Evolutionary conservation across 2,113 vertebrate species (phyloP).

Genomic region (Indri indri): DNA sequence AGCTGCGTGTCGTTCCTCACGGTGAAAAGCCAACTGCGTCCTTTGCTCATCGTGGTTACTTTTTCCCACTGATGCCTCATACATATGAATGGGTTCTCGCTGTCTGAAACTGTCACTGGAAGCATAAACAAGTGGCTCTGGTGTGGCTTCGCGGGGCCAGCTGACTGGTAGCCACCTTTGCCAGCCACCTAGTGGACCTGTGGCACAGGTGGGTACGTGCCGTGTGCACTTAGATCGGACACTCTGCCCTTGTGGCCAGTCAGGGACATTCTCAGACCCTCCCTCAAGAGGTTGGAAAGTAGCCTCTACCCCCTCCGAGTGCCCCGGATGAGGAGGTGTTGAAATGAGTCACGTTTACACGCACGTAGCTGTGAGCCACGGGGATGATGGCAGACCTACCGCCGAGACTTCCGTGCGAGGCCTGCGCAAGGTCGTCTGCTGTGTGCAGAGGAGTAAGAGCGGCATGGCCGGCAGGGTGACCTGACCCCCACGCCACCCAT

Average conservation of each 20-base stretch:
- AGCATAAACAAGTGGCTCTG: neutral
- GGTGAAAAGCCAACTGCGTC: neutral
- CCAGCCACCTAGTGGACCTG: neutral
- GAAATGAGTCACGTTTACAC: neutral
- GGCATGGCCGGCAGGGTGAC: neutral
- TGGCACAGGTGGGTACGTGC: too few species aligned
- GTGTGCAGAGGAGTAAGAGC: too few species aligned
- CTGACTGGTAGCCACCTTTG: neutral
- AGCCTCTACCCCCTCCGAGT: neutral
- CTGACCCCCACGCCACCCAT: neutral
- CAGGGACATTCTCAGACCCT: neutral
- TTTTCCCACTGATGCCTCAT: neutral
- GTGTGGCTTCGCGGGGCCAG: neutral
- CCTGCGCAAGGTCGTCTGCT: too few species aligned
- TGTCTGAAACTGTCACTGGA: neutral
- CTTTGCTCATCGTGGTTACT: neutral
- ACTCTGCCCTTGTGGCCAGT: neutral
- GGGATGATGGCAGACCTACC: too few species aligned
- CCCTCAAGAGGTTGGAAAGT: neutral
- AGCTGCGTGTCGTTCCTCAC: neutral
- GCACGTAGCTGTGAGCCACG: too few species aligned
- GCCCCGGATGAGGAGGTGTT: neutral
- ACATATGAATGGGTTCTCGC: neutral
- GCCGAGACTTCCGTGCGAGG: too few species aligned
- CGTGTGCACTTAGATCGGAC: neutral